phyloP scores from a whole-genome alignment of 2,113 vertebrate genomes.

The Tragulus kanchil region DNA sequence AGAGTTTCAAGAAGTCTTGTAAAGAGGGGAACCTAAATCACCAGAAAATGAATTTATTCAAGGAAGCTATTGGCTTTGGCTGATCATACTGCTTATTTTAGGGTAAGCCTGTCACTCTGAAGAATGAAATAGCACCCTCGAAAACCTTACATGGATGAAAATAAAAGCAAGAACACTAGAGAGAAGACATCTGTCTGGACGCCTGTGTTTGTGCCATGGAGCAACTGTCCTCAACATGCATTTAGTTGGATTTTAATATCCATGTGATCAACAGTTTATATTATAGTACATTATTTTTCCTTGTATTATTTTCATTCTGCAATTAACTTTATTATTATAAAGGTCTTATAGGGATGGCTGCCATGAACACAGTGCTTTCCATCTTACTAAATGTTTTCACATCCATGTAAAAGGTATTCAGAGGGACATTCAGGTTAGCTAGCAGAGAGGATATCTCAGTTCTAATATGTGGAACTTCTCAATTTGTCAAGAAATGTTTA shows the following conservation, averaged over 20 bases:
- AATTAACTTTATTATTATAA: conserved; percentile 18
- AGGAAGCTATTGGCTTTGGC: neutral
- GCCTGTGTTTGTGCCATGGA: neutral
- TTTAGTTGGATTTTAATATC: neutral
- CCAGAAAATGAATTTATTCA: neutral
- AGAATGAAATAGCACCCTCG: neutral
- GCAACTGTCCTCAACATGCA: neutral
- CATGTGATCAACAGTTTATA: neutral
- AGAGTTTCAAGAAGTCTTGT: neutral
- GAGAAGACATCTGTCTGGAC: neutral
- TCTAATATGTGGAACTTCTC: neutral
- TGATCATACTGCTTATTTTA: neutral
- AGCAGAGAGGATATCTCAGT: neutral
- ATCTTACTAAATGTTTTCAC: neutral
- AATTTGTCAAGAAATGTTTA: neutral
- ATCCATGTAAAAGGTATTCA: neutral
- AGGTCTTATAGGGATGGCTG: neutral
- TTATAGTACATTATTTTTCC: neutral
- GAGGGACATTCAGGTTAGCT: neutral
- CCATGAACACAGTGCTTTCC: neutral
- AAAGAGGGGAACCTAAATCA: neutral
- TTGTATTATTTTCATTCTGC: neutral
- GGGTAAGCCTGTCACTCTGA: neutral
- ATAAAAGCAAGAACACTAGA: neutral
- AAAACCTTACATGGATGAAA: neutral